These are phyloP conservation scores for Noctilio leporinus DNA, from an alignment of 2,113 vertebrate species.

Conservation along the genomic window DNA sequence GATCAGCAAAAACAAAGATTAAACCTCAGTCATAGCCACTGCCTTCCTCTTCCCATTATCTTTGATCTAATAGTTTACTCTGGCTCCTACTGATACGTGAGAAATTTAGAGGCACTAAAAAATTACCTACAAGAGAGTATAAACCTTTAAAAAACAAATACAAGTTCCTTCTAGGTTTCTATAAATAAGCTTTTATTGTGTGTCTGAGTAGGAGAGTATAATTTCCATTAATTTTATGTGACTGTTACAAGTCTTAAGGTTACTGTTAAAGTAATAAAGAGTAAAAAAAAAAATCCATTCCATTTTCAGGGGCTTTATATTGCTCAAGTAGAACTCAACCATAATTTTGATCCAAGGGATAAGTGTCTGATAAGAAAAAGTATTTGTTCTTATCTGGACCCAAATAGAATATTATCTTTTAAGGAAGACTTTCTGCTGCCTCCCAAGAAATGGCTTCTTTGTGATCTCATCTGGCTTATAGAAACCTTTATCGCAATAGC, in stretches of 20 bases:
- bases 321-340: not conserved
- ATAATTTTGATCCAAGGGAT: not conserved
- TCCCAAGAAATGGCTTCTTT: not conserved
- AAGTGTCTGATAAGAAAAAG: not conserved
- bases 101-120: not conserved
- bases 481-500: slow-evolving; percentile 11
- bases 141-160: not conserved
- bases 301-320: not conserved
- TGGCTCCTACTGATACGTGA: not conserved
- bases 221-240: not conserved
- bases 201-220: not conserved
- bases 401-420: not conserved
- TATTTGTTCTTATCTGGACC: not conserved
- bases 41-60: fast-evolving
- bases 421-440: not conserved
- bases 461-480: not conserved
- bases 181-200: not conserved
- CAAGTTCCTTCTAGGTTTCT: not conserved
- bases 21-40: not conserved
- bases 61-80: not conserved
- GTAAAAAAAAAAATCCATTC: not conserved
- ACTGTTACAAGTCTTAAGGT: not conserved
- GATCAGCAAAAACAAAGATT: not conserved
- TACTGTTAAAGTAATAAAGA: not conserved
- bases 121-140: not conserved